Base-by-base conservation (phyloP, 2,113 vertebrate genomes). In the Ictidomys tridecemlineatus region DNA sequence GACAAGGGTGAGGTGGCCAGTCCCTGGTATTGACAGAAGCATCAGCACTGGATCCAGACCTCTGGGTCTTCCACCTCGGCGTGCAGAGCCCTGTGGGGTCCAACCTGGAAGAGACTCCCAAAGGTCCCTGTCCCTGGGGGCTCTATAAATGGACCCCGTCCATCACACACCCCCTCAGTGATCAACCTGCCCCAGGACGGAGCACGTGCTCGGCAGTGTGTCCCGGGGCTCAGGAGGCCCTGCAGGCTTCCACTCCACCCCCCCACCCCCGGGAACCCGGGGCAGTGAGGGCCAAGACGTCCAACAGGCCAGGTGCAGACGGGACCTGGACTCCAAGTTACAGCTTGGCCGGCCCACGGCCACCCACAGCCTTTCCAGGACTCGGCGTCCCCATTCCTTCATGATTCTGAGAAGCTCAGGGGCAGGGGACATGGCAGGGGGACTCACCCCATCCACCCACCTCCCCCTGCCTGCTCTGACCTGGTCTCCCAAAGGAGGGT, bases 191-290 rank as follows among this genome's bases (percentile, higher is more conserved):
- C 12, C 2, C 37, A 5, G 22, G 48, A 69, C 2, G 53, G 39
- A 32, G 24, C 11, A 11, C 6, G 2, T 0, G 18, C 11, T 2
- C 24, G 6, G 42, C 56, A 14, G 0, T 32, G 4, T 0, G 5
- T 5, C 6, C 22, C 30, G 67, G 37, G 37, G 1, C 2, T 0
- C 1, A 0, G 37, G 20, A 17, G 53, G 26, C 28, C 51, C 1
- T 17, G 56, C 61, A 17, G 77, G 37, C 13, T 14, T 16, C 28
- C 10, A 42, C 0, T 26, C 37, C 8, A 22, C 18, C n/a, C n/a
- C n/a, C n/a, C n/a, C n/a, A n/a, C n/a, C n/a, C n/a, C 28, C 34
- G 79, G 18, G 7, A 12, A 45, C 67, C 34, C 45, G 37, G 58
- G 18, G 2, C 6, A 37, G 16, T 0, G 28, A 45, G 56, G 16